These are phyloP conservation scores for Standfussiana lucernea DNA, from an alignment of 2,888 invertebrate species.

Conservation along the genomic window DNA sequence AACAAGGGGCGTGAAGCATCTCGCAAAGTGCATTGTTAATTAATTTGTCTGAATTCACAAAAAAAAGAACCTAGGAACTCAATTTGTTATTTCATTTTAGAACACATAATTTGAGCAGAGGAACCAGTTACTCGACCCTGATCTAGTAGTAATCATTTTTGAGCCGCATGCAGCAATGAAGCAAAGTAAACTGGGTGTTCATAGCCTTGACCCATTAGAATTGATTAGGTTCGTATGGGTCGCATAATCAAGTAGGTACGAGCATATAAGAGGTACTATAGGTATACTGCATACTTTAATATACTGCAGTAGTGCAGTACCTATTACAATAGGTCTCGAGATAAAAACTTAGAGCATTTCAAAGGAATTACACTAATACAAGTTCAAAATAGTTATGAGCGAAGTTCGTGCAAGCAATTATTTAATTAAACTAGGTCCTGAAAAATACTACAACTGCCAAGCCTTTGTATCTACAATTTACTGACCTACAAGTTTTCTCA, in stretches of 20 bases:
- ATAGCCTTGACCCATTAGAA: conserved; percentile 51
- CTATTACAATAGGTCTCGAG: neutral
- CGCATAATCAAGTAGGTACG: conserved; percentile 30
- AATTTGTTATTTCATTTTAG: neutral
- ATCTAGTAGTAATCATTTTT: neutral
- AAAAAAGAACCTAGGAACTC: neutral
- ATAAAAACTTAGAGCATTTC: neutral
- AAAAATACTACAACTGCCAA: neutral
- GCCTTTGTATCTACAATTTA: conserved; percentile 30
- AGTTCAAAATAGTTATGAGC: neutral
- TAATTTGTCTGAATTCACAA: neutral
- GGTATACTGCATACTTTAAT: neutral
- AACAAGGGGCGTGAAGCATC: neutral
- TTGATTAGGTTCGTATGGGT: conserved; percentile 28
- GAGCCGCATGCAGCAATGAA: conserved; percentile 17
- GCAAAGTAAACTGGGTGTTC: conserved; percentile 1
- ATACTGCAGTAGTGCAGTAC: conserved; percentile 19
- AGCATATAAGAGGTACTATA: neutral
- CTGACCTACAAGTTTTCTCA: conserved; percentile 87
- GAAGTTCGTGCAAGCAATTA: neutral
- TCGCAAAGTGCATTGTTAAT: neutral
- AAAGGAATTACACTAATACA: neutral
- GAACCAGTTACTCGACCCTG: neutral
- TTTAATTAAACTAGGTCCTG: neutral
- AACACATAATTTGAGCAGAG: neutral